Evolutionary conservation across 2,113 vertebrate species (phyloP).

Genomic region (Ciconia maguari): DNA sequence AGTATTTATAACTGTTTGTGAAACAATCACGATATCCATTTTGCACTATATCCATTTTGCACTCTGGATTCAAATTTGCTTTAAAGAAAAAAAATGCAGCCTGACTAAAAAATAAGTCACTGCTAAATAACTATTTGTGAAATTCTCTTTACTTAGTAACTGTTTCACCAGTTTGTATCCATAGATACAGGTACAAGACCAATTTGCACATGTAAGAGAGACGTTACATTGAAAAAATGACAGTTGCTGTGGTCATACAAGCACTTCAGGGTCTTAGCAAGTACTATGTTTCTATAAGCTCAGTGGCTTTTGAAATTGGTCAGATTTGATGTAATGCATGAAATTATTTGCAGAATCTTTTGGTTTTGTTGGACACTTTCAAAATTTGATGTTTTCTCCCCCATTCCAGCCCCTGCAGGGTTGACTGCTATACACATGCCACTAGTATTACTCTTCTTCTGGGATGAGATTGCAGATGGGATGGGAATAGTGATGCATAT

Average conservation of each 20-base stretch:
- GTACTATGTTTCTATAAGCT: background rate
- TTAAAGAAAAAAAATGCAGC: background rate
- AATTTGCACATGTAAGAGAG: background rate
- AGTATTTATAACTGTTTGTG: background rate
- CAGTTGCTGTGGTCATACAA: background rate
- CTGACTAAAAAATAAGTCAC: background rate
- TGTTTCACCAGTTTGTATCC: background rate
- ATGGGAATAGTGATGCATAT: background rate
- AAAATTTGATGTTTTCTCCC: rapidly evolving
- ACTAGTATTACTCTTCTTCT: background rate
- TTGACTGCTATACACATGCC: background rate
- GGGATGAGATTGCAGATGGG: background rate
- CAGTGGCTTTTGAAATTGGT: background rate
- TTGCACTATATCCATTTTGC: background rate
- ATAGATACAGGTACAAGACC: background rate
- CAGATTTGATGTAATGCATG: background rate
- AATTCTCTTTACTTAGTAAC: background rate
- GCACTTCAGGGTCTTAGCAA: background rate
- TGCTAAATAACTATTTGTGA: background rate
- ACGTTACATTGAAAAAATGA: background rate
- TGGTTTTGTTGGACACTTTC: background rate
- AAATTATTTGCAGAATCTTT: background rate
- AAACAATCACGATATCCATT: background rate
- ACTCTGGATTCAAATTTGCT: background rate
- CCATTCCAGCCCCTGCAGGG: background rate